Conservation (phyloP, 1,140 invertebrate genomes). For the Globodera ellingtonae region DNA sequence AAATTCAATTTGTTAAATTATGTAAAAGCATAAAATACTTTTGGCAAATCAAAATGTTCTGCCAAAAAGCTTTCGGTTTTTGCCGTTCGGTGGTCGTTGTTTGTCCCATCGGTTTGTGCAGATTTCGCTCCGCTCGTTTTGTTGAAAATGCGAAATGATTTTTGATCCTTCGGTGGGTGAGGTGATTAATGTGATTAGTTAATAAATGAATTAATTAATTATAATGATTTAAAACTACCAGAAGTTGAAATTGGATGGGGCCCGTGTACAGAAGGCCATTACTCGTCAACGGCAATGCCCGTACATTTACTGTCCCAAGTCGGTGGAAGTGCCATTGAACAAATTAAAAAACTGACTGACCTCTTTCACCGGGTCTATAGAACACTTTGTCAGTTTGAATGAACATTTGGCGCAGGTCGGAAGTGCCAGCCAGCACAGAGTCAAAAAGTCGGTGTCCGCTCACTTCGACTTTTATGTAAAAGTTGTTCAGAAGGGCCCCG, state of each 20-base stretch:
- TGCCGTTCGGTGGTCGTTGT: not conserved
- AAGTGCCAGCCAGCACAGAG: slow-evolving; percentile 11
- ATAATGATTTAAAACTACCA: slow-evolving; percentile 7
- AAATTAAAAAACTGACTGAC: not conserved
- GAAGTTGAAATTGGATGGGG: slow-evolving; percentile 9
- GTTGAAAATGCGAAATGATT: slow-evolving; percentile 30
- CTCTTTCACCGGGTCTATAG: slow-evolving; percentile 17
- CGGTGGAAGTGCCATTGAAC: not conserved
- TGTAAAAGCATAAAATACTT: not conserved
- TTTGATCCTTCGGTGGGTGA: slow-evolving; percentile 6
- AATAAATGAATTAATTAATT: not conserved
- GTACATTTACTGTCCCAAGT: slow-evolving; percentile 21
- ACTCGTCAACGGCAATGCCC: slow-evolving; percentile 11
- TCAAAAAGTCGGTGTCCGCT: not conserved
- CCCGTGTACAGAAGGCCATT: slow-evolving; percentile 13
- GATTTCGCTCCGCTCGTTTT: slow-evolving; percentile 1
- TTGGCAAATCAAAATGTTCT: slow-evolving; percentile 26
- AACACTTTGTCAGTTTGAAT: slow-evolving; percentile 24
- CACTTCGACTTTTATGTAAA: slow-evolving; percentile 3
- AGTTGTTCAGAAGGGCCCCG: not conserved
- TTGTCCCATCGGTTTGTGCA: not conserved
- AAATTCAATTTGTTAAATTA: not conserved
- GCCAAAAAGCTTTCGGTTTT: not conserved
- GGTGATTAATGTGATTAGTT: not conserved
- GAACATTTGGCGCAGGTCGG: slow-evolving; percentile 12